These are phyloP conservation scores for Zaprionus kolodkinae DNA, from an alignment of 1,140 invertebrate species.

Conservation along the genomic window DNA sequence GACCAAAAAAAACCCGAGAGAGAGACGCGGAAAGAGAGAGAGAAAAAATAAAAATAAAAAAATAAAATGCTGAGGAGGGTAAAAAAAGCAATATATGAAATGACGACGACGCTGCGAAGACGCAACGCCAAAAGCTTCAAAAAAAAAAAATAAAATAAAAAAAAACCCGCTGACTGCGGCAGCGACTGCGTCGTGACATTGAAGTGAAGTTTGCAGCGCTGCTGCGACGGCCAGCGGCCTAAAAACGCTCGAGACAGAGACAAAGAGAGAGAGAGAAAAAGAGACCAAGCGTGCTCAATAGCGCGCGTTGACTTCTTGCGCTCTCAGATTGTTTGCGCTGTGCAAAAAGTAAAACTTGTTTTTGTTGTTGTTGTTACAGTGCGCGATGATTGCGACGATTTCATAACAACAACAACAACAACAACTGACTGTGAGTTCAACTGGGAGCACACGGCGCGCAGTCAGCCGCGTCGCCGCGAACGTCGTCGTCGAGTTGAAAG, in stretches of 20 bases:
- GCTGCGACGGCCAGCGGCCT: slow-evolving; percentile 58
- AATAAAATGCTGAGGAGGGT: slow-evolving; percentile 9
- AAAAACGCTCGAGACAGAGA: slow-evolving; percentile 45
- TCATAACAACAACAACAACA: slow-evolving; percentile 62
- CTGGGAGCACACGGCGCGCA: slow-evolving; percentile 34
- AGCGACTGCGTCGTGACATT: slow-evolving; percentile 50
- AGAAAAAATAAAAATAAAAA: slow-evolving; percentile 14
- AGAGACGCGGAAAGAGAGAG: not conserved
- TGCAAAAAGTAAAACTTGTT: slow-evolving; percentile 67
- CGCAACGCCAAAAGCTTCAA: slow-evolving; percentile 38
- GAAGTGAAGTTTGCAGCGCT: slow-evolving; percentile 30
- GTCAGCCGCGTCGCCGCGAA: slow-evolving; percentile 29
- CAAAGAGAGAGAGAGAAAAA: slow-evolving; percentile 27
- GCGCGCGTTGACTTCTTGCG: slow-evolving; percentile 59
- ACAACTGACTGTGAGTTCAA: slow-evolving; percentile 37
- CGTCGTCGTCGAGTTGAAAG: slow-evolving; percentile 58
- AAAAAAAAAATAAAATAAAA: slow-evolving; percentile 19
- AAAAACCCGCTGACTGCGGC: slow-evolving; percentile 36
- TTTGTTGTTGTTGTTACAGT: slow-evolving; percentile 61
- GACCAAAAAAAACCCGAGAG: slow-evolving; percentile 47
- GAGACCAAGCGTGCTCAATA: slow-evolving; percentile 66
- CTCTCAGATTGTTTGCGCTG: slow-evolving; percentile 13
- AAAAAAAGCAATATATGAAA: slow-evolving; percentile 16
- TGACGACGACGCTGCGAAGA: slow-evolving; percentile 48
- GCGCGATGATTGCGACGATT: slow-evolving; percentile 58